These are phyloP conservation scores for Paradoxurus hermaphroditus DNA, from an alignment of 2,113 vertebrate species.

Conservation along the genomic window DNA sequence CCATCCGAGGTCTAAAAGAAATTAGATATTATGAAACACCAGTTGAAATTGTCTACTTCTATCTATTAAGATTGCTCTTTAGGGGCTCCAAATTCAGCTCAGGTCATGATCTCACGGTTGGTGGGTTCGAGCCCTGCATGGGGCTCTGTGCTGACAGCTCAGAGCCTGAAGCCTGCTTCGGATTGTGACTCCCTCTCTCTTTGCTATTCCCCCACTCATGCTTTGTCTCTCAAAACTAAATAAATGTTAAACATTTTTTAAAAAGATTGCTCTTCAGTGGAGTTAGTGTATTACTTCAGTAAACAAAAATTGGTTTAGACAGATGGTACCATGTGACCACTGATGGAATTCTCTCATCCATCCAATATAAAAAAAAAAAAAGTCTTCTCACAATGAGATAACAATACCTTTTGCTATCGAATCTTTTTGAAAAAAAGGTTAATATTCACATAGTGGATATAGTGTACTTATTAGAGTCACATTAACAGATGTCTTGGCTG, in stretches of 20 bases:
- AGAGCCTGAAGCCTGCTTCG: no score
- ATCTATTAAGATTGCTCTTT: not conserved
- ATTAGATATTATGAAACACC: constrained; percentile 29
- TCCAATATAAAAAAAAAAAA: not conserved
- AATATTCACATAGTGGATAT: not conserved
- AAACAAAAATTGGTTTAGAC: not conserved
- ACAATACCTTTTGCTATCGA: not conserved
- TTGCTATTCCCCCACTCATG: no score
- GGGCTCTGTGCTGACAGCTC: no score
- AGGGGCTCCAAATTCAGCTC: no score
- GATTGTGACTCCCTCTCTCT: no score
- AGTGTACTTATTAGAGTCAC: not conserved
- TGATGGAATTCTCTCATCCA: not conserved
- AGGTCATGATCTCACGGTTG: no score
- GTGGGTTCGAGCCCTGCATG: no score
- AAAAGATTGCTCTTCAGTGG: not conserved
- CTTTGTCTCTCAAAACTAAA: no score
- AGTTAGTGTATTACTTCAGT: not conserved
- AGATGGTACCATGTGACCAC: not conserved
- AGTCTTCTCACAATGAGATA: not conserved
- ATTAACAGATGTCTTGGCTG: not conserved
- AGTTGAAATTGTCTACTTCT: not conserved
- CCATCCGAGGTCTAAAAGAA: constrained; percentile 29
- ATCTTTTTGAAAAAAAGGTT: not conserved
- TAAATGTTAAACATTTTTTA: no score